phyloP scores from a whole-genome alignment of 2,797 vertebrate genomes.

The Pteronotus mesoamericanus region DNA sequence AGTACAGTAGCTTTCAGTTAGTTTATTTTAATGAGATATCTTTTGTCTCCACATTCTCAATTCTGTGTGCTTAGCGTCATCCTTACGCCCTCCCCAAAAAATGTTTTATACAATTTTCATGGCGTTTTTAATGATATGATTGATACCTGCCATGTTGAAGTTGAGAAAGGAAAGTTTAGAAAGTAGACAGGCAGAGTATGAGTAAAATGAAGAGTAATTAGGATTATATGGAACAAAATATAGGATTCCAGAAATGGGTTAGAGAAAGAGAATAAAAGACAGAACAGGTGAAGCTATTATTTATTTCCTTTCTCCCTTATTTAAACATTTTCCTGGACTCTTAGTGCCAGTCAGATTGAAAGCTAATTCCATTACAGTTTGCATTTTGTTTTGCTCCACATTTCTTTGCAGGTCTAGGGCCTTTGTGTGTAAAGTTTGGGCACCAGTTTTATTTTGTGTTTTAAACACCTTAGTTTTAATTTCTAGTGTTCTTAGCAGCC shows the following conservation, averaged over 20 bases:
- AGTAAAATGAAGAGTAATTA: neutral
- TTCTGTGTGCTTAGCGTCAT: neutral
- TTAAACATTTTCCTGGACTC: neutral
- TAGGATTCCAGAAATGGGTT: neutral
- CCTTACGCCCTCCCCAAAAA: neutral
- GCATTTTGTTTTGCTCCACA: neutral
- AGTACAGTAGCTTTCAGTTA: neutral
- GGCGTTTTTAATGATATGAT: neutral
- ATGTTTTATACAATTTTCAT: neutral
- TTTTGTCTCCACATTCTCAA: neutral
- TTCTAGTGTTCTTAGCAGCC: neutral
- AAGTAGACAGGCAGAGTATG: neutral
- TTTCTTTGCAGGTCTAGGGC: neutral
- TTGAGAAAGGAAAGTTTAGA: neutral
- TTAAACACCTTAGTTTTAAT: constrained; percentile 8
- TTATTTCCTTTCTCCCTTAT: neutral
- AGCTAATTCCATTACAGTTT: neutral
- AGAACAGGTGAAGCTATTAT: neutral
- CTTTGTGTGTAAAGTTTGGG: neutral
- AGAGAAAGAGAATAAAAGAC: neutral
- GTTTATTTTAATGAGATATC: constrained; percentile 27
- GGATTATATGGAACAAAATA: neutral
- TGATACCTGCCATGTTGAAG: neutral
- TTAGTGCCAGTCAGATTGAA: neutral
- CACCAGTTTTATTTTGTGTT: neutral